Evolutionary conservation across 2,888 invertebrate species (phyloP).

Genomic region (Lymantria monacha): DNA sequence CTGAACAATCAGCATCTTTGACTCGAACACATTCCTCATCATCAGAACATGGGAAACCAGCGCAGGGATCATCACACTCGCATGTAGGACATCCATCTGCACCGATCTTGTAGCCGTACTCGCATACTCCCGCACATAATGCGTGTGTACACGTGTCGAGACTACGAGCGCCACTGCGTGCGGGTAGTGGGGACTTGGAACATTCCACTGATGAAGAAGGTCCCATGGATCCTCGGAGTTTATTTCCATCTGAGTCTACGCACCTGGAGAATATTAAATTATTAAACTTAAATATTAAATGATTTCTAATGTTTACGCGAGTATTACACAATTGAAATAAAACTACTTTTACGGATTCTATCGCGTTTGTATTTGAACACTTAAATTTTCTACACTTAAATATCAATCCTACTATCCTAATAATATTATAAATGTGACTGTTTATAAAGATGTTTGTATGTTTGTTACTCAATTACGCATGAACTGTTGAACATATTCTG

Average conservation of each 20-base stretch:
- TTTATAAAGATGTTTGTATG: too few species aligned
- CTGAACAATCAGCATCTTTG: slow-evolving; percentile 85
- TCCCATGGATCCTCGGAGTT: slow-evolving; percentile 90
- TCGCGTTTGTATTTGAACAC: too few species aligned
- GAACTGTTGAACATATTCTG: too few species aligned
- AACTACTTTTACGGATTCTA: too few species aligned
- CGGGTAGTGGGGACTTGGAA: slow-evolving; percentile 55
- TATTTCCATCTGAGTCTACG: slow-evolving; percentile 89
- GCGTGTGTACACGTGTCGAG: slow-evolving; percentile 84
- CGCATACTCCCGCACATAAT: slow-evolving; percentile 91
- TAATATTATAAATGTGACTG: too few species aligned
- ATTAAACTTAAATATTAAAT: background rate
- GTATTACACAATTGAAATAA: too few species aligned
- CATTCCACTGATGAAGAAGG: slow-evolving; percentile 87
- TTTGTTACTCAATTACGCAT: too few species aligned
- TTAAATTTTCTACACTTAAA: too few species aligned
- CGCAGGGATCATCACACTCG: slow-evolving; percentile 93
- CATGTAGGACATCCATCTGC: slow-evolving; percentile 90
- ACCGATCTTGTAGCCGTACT: slow-evolving; percentile 89
- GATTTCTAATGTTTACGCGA: too few species aligned
- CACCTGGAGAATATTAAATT: slow-evolving; percentile 69
- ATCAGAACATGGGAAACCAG: slow-evolving; percentile 86
- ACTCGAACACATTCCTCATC: slow-evolving; percentile 89
- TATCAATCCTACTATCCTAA: too few species aligned
- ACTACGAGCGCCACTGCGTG: slow-evolving; percentile 75